phyloP scores from a whole-genome alignment of 2,797 vertebrate genomes.

The Oreochromis grahami region DNA sequence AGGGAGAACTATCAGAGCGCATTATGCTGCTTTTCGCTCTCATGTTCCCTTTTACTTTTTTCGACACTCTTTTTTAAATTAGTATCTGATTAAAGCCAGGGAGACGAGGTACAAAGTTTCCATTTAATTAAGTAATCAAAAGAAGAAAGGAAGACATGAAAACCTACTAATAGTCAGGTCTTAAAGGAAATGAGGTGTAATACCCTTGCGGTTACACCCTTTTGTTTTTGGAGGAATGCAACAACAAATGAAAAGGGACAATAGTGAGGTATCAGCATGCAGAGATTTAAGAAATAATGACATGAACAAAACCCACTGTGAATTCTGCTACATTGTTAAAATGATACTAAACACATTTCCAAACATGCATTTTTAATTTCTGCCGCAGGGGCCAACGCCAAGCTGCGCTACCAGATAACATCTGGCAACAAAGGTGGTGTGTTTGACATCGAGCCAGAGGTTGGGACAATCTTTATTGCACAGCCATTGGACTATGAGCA shows the following conservation, averaged over 20 bases:
- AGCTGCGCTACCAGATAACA: conserved; percentile 88
- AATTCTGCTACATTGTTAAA: not conserved
- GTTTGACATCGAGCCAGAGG: conserved; percentile 86
- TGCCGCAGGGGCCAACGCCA: conserved; percentile 83
- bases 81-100: conserved; percentile 60
- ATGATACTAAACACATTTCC: not conserved
- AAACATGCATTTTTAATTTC: conserved; percentile 12
- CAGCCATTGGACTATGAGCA: conserved; percentile 89
- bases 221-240: conserved; percentile 8
- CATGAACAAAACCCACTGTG: not conserved
- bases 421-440: conserved; percentile 84
- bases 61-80: conserved; percentile 45
- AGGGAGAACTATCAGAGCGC: conserved; percentile 16
- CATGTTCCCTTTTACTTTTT: conserved; percentile 25
- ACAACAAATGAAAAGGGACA: not conserved
- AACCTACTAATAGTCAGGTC: conserved; percentile 48
- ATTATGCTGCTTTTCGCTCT: conserved; percentile 42
- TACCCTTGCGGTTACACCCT: conserved; percentile 6
- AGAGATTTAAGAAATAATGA: not conserved
- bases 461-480: conserved; percentile 84
- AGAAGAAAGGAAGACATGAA: conserved; percentile 60
- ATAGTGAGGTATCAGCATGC: not conserved
- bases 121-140: conserved; percentile 72
- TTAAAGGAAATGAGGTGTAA: conserved; percentile 55
- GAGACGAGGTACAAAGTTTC: conserved; percentile 53